These are phyloP conservation scores for Fabriciana adippe DNA, from an alignment of 2,888 invertebrate genomes.

Conservation along the genomic window DNA sequence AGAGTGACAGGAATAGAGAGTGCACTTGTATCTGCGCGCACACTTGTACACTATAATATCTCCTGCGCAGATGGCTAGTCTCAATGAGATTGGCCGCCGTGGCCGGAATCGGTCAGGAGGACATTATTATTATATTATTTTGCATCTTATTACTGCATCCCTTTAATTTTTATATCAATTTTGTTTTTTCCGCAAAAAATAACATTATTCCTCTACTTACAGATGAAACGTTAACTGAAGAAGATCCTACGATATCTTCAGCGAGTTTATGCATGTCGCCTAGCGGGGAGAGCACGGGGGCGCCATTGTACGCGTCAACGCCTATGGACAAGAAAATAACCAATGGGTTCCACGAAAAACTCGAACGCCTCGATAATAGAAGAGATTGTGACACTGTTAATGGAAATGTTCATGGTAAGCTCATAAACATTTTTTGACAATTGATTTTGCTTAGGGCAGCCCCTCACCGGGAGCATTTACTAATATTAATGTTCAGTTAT, in stretches of 20 bases:
- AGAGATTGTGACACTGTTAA: slow-evolving; percentile 57
- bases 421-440: too few species aligned
- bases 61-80: too few species aligned
- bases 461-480: too few species aligned
- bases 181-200: neutral
- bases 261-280: slow-evolving; percentile 75
- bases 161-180: slow-evolving; percentile 27
- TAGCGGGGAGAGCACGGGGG: slow-evolving; percentile 37
- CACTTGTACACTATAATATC: too few species aligned
- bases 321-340: slow-evolving; percentile 54
- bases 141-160: slow-evolving; percentile 2
- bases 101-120: too few species aligned
- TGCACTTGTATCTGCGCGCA: too few species aligned
- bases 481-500: too few species aligned
- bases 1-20: too few species aligned
- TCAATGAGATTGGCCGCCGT: too few species aligned
- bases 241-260: slow-evolving; percentile 69
- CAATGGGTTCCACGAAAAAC: slow-evolving; percentile 53
- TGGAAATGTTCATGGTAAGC: slow-evolving; percentile 64
- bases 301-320: slow-evolving; percentile 54
- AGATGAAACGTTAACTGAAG: slow-evolving; percentile 64
- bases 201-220: slow-evolving; percentile 33
- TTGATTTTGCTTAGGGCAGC: too few species aligned
- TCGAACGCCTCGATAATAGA: slow-evolving; percentile 44
- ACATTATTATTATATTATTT: too few species aligned